Evolutionary conservation across 2,113 vertebrate genomes (phyloP).

Genomic region (Oncorhynchus mykiss): DNA sequence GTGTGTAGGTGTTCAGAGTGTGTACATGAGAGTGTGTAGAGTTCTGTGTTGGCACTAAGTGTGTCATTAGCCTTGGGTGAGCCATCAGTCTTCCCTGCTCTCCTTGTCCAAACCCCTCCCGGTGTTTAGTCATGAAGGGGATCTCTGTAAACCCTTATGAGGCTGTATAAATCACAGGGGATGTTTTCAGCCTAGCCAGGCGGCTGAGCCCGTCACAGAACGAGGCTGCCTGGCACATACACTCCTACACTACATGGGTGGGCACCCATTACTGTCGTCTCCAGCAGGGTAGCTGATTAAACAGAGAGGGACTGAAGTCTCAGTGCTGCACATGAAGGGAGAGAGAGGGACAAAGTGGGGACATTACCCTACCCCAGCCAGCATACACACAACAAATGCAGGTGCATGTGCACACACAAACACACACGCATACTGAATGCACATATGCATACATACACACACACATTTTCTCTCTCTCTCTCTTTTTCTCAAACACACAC

Average conservation of each 20-base stretch:
- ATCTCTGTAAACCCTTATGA: slow-evolving; percentile 59
- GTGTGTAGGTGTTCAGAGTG: background rate
- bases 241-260: slow-evolving; percentile 67
- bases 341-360: slow-evolving; percentile 50
- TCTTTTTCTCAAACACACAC: too few species aligned
- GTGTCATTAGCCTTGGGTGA: slow-evolving; percentile 45
- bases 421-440: slow-evolving; percentile 4
- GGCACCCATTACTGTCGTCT: slow-evolving; percentile 69
- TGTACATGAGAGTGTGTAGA: slow-evolving; percentile 10
- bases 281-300: slow-evolving; percentile 59
- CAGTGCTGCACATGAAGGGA: slow-evolving; percentile 51
- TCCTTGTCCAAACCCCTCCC: slow-evolving; percentile 41
- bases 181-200: slow-evolving; percentile 53
- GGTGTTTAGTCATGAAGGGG: slow-evolving; percentile 59
- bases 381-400: slow-evolving; percentile 6
- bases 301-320: slow-evolving; percentile 32
- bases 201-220: slow-evolving; percentile 24
- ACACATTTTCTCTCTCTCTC: background rate
- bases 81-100: slow-evolving; percentile 43
- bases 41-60: slow-evolving; percentile 8
- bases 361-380: slow-evolving; percentile 51
- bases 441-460: slow-evolving; percentile 1
- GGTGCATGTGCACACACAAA: background rate
- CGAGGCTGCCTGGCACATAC: background rate
- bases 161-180: slow-evolving; percentile 57